Percentiles rank a stretch among this genome's conserved stretches.
These are phyloP conservation scores for Leucoptera coffeella DNA, from an alignment of 2,888 invertebrate species.

Conservation along the genomic window DNA sequence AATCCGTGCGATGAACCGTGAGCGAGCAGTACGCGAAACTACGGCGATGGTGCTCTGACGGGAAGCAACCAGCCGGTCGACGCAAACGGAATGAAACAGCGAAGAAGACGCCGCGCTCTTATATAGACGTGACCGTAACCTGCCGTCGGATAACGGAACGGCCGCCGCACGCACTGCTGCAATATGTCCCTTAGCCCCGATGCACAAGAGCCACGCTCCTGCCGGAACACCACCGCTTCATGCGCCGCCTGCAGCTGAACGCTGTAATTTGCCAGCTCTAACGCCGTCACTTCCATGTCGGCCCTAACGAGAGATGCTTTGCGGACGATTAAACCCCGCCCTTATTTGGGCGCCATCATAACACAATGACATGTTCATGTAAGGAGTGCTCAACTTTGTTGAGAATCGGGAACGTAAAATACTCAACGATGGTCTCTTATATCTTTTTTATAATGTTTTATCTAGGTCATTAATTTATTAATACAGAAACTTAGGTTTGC, in stretches of 20 bases:
- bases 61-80: slow-evolving; percentile 23
- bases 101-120: slow-evolving; percentile 49
- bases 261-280: slow-evolving; percentile 37
- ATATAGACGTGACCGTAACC: slow-evolving; percentile 52
- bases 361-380: too few species aligned
- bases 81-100: slow-evolving; percentile 51
- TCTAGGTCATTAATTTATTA: too few species aligned
- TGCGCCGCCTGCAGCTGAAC: slow-evolving; percentile 40
- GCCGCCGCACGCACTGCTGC: slow-evolving; percentile 16
- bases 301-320: slow-evolving; percentile 17
- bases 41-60: slow-evolving; percentile 15
- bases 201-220: slow-evolving; percentile 16
- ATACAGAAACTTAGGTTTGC: too few species aligned
- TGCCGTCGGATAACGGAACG: slow-evolving; percentile 51
- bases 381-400: too few species aligned
- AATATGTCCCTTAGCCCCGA: slow-evolving; percentile 20
- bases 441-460: too few species aligned
- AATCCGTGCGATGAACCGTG: slow-evolving; percentile 4
- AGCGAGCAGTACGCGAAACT: slow-evolving; percentile 18
- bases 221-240: slow-evolving; percentile 42
- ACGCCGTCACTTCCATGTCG: slow-evolving; percentile 14
- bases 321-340: too few species aligned
- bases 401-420: too few species aligned
- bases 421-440: too few species aligned
- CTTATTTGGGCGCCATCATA: too few species aligned